Percentiles rank a stretch among this genome's conserved stretches.
phyloP scores from a whole-genome alignment of 1,140 invertebrate genomes.

The Drosophila orena region DNA sequence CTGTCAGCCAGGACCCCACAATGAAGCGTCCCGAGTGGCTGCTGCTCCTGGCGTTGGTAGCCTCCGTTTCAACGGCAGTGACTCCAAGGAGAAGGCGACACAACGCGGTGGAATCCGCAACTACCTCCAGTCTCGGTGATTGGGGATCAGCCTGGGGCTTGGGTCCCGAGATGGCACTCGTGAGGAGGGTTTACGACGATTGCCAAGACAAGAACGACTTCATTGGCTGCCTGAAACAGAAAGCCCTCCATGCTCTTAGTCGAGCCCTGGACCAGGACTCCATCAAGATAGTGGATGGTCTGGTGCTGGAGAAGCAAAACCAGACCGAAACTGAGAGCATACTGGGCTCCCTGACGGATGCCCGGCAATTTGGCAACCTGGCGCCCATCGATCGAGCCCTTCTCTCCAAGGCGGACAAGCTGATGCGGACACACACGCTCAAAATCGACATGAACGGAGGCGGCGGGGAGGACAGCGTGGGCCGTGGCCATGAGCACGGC shows the following conservation, averaged over 20 bases:
- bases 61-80: constrained; percentile 30
- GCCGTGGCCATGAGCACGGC: constrained; percentile 45
- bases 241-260: constrained; percentile 86
- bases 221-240: constrained; percentile 87
- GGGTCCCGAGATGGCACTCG: constrained; percentile 77
- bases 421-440: constrained; percentile 76
- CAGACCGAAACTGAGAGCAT: constrained; percentile 84
- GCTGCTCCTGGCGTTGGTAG: constrained; percentile 55
- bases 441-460: constrained; percentile 66
- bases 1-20: constrained; percentile 10
- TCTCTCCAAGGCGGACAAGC: constrained; percentile 73
- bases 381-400: constrained; percentile 73
- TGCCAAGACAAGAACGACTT: constrained; percentile 87
- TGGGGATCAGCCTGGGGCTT: constrained; percentile 66
- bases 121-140: constrained; percentile 15
- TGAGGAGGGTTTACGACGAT: constrained; percentile 87
- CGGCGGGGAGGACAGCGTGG: constrained; percentile 14
- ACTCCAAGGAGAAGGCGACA: constrained; percentile 41
- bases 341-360: constrained; percentile 67
- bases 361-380: constrained; percentile 65
- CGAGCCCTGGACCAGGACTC: constrained; percentile 87
- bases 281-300: constrained; percentile 86
- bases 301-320: constrained; percentile 86
- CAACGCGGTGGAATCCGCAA: constrained; percentile 14
- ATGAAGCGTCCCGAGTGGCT: constrained; percentile 68